These are phyloP conservation scores for Allygus modestus DNA, from an alignment of 2,888 invertebrate genomes.

Conservation along the genomic window DNA sequence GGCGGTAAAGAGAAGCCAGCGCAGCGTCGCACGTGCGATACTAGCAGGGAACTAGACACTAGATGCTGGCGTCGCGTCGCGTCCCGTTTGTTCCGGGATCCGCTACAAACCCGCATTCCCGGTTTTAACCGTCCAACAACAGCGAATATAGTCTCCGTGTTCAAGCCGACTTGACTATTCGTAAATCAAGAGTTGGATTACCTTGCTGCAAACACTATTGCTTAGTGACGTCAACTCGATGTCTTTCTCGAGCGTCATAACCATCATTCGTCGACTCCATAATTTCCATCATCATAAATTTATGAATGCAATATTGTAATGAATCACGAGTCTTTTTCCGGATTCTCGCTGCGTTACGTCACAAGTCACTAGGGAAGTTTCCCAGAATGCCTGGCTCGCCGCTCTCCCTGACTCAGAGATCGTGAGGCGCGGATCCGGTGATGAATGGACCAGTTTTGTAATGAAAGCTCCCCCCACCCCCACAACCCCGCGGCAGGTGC, in stretches of 20 bases:
- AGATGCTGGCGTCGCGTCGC: background rate
- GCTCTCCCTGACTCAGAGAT: conserved; percentile 14
- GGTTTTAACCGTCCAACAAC: background rate
- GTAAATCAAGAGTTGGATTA: background rate
- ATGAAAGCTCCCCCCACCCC: background rate
- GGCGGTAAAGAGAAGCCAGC: background rate
- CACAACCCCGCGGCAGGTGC: background rate
- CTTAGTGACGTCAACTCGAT: background rate
- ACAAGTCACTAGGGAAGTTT: background rate
- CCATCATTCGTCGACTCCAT: background rate
- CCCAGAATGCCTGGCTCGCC: background rate
- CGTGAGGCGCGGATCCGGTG: conserved; percentile 2
- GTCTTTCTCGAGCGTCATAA: background rate
- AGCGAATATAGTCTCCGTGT: background rate
- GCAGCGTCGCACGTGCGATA: conserved; percentile 17
- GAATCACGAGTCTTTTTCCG: background rate
- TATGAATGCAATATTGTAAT: background rate
- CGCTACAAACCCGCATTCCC: conserved; percentile 33
- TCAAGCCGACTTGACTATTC: background rate
- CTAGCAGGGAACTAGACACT: background rate
- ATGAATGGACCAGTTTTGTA: conserved; percentile 10
- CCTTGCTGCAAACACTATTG: background rate
- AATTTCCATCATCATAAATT: background rate
- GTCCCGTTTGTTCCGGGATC: conserved; percentile 47
- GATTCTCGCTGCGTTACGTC: background rate